Percentiles rank a stretch among this genome's conserved stretches.
Conservation (phyloP, 2,888 invertebrate genomes). For the Pandemis corylana region DNA sequence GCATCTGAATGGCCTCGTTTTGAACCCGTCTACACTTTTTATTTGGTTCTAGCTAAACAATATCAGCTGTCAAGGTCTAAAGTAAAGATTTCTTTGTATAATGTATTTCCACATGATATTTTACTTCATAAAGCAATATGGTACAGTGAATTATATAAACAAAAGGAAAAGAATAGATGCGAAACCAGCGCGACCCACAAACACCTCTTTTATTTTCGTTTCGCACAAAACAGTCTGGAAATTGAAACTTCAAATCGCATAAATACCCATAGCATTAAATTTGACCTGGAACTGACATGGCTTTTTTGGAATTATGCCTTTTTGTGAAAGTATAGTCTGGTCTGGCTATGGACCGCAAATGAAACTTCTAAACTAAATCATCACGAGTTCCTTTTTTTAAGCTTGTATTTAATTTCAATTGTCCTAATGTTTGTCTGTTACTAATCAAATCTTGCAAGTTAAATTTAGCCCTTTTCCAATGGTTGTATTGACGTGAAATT, state of each 20-base stretch:
- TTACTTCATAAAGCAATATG: background rate
- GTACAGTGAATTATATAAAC: background rate
- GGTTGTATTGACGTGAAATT: too few species aligned
- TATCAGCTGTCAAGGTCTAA: too few species aligned
- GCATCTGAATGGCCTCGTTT: too few species aligned
- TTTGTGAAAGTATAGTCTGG: constrained; percentile 13
- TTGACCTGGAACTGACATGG: constrained; percentile 9
- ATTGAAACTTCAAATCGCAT: constrained; percentile 10
- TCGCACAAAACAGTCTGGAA: constrained; percentile 2
- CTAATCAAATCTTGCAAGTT: too few species aligned
- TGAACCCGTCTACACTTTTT: too few species aligned
- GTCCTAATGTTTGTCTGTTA: too few species aligned
- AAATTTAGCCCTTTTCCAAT: too few species aligned
- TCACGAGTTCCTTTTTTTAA: background rate
- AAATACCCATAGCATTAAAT: constrained; percentile 13
- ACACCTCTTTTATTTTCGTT: background rate
- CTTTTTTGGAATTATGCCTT: background rate
- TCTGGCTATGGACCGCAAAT: background rate
- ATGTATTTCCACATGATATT: background rate
- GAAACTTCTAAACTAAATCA: background rate
- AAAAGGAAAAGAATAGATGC: background rate
- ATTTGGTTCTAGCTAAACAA: too few species aligned
- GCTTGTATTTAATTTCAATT: too few species aligned
- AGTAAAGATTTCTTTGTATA: too few species aligned
- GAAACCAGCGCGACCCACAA: background rate